Conservation (phyloP, 2,797 vertebrate genomes). For the Vireo griseus region DNA sequence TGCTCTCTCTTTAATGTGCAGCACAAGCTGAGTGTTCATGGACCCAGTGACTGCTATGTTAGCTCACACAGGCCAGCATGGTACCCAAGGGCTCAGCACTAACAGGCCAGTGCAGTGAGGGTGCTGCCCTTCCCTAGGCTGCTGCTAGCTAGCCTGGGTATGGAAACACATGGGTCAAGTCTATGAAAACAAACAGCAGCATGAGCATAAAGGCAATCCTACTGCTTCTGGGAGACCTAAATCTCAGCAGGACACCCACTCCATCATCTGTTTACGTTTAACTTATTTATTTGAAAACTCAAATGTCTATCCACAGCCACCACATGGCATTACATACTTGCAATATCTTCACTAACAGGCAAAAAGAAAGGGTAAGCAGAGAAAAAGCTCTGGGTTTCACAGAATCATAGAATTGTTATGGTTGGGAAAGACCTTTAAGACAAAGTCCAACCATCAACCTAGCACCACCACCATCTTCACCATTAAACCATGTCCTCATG, state of each 20-base stretch:
- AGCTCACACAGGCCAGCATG: background rate
- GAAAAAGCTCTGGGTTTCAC: background rate
- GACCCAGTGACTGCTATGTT: accelerated
- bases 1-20: background rate
- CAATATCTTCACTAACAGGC: background rate
- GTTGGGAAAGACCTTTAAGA: background rate
- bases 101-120: background rate
- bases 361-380: background rate
- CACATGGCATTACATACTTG: background rate
- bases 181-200: background rate
- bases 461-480: background rate
- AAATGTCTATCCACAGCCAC: background rate
- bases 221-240: background rate
- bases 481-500: background rate
- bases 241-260: background rate
- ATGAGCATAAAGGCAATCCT: background rate
- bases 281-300: background rate
- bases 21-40: background rate
- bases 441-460: background rate
- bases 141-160: background rate
- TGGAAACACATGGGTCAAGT: background rate
- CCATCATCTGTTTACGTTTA: background rate
- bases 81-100: background rate
- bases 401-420: background rate
- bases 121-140: background rate